Evolutionary conservation across 2,797 vertebrate species (phyloP).

Genomic region (Eutrigla gurnardus): DNA sequence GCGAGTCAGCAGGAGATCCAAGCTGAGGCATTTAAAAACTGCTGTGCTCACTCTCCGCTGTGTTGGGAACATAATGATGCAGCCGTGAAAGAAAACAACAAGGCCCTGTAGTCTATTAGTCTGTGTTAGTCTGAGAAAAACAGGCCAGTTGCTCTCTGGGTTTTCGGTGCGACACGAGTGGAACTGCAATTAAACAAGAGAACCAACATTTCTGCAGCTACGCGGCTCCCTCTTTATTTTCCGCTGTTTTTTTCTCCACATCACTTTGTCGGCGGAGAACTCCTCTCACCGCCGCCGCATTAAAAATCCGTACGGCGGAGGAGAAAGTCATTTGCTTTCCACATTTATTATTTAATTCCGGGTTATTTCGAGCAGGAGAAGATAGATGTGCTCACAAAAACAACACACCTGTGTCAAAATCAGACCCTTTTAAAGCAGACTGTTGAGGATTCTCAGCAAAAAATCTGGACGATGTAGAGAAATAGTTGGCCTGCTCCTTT

Average conservation of each 20-base stretch:
- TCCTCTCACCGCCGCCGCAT: neutral
- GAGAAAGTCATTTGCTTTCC: neutral
- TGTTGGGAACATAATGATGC: slow-evolving; percentile 64
- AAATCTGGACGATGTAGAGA: too few species aligned
- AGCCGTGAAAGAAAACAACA: slow-evolving; percentile 37
- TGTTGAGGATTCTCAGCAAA: neutral
- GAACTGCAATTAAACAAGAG: slow-evolving; percentile 37
- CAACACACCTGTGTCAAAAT: slow-evolving; percentile 11
- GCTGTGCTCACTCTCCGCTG: slow-evolving; percentile 58
- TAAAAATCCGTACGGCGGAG: neutral
- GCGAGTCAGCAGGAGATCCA: slow-evolving; percentile 60
- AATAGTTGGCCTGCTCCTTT: neutral
- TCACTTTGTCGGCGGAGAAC: neutral
- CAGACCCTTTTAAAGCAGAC: slow-evolving; percentile 38
- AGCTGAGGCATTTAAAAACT: slow-evolving; percentile 63
- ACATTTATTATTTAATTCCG: neutral
- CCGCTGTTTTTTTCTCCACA: neutral
- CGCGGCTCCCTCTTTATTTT: neutral
- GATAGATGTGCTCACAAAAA: neutral
- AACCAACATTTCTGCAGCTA: neutral
- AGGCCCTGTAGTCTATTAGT: slow-evolving; percentile 50
- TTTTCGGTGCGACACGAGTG: slow-evolving; percentile 15
- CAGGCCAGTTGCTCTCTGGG: slow-evolving; percentile 26
- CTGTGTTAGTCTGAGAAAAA: slow-evolving; percentile 45
- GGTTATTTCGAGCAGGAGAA: neutral